Conservation (phyloP, 2,888 invertebrate species). For the Drosophila peninsularis region DNA sequence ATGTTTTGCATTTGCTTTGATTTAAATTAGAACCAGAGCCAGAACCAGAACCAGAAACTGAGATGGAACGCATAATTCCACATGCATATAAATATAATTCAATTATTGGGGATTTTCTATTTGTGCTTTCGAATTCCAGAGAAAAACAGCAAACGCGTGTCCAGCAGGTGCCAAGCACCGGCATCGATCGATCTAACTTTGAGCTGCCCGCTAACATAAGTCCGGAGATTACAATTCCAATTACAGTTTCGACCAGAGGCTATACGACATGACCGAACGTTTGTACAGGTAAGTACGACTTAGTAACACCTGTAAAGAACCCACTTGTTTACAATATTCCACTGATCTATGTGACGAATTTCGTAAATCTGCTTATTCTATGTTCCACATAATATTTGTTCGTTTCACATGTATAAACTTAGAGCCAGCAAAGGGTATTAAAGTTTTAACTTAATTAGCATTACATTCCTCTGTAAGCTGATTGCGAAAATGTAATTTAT, state of each 20-base stretch:
- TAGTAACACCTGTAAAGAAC: background rate
- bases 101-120: conserved; percentile 33
- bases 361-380: background rate
- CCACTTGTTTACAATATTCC: background rate
- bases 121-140: conserved; percentile 46
- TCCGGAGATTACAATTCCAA: conserved; percentile 6
- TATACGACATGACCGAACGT: conserved; percentile 66
- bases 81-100: conserved; percentile 29
- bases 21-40: conserved; percentile 17
- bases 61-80: conserved; percentile 13
- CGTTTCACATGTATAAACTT: background rate
- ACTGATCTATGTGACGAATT: conserved; percentile 6
- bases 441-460: conserved; percentile 1
- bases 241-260: conserved; percentile 10
- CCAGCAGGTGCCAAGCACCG: conserved; percentile 45
- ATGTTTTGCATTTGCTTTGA: conserved; percentile 26
- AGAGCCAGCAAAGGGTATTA: background rate
- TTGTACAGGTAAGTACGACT: conserved; percentile 65
- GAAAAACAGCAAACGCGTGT: conserved; percentile 28
- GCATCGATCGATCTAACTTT: conserved; percentile 9
- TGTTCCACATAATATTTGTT: conserved; percentile 3
- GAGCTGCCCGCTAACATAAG: conserved; percentile 28
- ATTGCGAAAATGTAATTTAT: conserved; percentile 1
- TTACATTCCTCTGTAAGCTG: conserved; percentile 3
- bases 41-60: background rate